Percentiles rank a stretch among this genome's conserved stretches.
Evolutionary conservation across 2,888 invertebrate genomes (phyloP).

Genomic region (Tenthredo amoena): DNA sequence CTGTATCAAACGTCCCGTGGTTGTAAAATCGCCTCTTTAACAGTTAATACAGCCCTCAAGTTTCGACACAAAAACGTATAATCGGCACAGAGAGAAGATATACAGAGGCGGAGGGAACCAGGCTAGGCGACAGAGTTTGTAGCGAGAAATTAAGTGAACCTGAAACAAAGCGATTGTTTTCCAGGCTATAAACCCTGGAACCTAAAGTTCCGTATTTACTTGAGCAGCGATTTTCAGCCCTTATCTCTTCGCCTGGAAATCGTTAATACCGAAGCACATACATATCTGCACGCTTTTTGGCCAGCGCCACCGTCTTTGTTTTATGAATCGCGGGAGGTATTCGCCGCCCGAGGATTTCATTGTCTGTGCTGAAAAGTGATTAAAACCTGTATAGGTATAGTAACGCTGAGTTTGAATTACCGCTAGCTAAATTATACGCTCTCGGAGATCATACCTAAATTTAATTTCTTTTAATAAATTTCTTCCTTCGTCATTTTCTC

Average conservation of each 20-base stretch:
- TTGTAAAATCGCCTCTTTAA: constrained; percentile 63
- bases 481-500: neutral
- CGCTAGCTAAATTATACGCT: neutral
- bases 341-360: neutral
- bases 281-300: neutral
- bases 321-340: neutral
- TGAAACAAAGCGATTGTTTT: constrained; percentile 66
- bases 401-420: neutral
- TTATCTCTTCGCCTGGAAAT: constrained; percentile 16
- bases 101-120: neutral
- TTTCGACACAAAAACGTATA: constrained; percentile 58
- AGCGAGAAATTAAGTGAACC: constrained; percentile 52
- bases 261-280: neutral
- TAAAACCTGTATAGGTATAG: constrained; percentile 4
- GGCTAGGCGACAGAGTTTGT: constrained; percentile 50
- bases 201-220: constrained; percentile 42
- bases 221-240: constrained; percentile 12
- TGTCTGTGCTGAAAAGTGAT: neutral
- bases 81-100: constrained; percentile 53
- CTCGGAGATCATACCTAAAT: neutral
- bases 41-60: constrained; percentile 66
- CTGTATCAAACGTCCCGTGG: constrained; percentile 64
- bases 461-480: neutral
- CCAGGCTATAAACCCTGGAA: constrained; percentile 60
- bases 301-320: neutral